Percentiles rank a stretch among this genome's conserved stretches.
Conservation (phyloP, 2,888 invertebrate species). For the Orchesellides sinensis region DNA sequence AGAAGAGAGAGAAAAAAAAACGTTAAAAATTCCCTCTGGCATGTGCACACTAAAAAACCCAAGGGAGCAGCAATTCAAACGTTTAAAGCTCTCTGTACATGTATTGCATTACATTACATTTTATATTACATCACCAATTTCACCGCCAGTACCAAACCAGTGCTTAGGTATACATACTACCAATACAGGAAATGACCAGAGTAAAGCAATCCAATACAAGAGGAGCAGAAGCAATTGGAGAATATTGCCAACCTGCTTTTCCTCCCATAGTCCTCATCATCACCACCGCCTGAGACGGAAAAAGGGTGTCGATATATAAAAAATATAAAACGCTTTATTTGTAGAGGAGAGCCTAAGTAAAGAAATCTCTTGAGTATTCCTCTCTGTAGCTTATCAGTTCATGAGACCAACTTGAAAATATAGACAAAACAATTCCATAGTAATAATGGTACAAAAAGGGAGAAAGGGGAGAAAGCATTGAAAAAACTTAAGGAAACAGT, state of each 20-base stretch:
- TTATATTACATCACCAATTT: neutral
- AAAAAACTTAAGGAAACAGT: neutral
- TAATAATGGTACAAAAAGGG: neutral
- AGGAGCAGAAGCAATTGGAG: too few species aligned
- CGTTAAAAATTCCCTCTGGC: too few species aligned
- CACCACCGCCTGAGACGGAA: too few species aligned
- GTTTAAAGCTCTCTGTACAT: conserved; percentile 14
- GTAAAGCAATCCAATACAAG: too few species aligned
- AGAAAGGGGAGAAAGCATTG: neutral
- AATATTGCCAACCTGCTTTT: too few species aligned
- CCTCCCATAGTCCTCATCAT: neutral
- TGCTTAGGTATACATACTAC: neutral
- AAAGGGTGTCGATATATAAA: neutral
- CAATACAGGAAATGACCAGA: too few species aligned
- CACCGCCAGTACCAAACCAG: neutral
- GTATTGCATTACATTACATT: neutral
- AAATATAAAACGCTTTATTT: neutral
- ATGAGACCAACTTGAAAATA: too few species aligned
- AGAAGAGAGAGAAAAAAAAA: conserved; percentile 1
- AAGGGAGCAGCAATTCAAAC: conserved; percentile 39
- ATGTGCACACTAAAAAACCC: conserved; percentile 51
- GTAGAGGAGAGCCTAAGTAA: neutral
- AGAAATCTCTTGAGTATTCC: neutral
- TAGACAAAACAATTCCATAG: too few species aligned
- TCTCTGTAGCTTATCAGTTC: too few species aligned